Percentiles rank a stretch among this genome's conserved stretches.
These are phyloP conservation scores for Stichopus chloronotus DNA, from an alignment of 35 echinoderm and acorn worm species.

Conservation along the genomic window DNA sequence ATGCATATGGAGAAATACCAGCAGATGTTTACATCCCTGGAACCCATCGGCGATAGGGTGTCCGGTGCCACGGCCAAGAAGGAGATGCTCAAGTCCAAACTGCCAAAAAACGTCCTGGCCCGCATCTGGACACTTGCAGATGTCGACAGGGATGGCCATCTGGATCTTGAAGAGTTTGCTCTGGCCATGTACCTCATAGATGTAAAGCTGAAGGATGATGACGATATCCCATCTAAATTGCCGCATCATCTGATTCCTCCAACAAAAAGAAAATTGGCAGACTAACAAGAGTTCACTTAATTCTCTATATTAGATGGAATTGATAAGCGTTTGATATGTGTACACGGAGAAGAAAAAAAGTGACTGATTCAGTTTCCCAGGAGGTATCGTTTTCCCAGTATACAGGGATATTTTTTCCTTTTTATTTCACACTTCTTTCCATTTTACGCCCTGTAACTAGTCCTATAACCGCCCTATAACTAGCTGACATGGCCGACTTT, in stretches of 20 bases:
- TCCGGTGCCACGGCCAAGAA: slow-evolving; percentile 84
- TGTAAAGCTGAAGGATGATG: slow-evolving; percentile 73
- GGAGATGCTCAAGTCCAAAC: slow-evolving; percentile 87
- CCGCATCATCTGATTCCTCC: slow-evolving; percentile 84
- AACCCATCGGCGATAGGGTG: slow-evolving; percentile 71
- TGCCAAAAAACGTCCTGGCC: slow-evolving; percentile 83
- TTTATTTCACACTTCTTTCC: too few species aligned
- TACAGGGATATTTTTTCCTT: too few species aligned
- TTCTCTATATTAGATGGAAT: too few species aligned
- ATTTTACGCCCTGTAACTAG: too few species aligned
- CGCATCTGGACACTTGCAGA: slow-evolving; percentile 92
- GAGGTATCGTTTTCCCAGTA: not conserved
- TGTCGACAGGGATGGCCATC: slow-evolving; percentile 81
- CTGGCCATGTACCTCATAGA: slow-evolving; percentile 76
- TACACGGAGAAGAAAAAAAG: not conserved
- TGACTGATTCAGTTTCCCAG: not conserved
- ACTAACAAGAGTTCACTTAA: not conserved
- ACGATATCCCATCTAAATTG: slow-evolving; percentile 67
- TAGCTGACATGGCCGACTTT: too few species aligned
- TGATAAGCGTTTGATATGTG: too few species aligned
- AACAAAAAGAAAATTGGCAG: slow-evolving; percentile 73
- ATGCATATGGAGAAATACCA: slow-evolving; percentile 71
- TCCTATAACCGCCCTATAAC: too few species aligned
- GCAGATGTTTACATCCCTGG: slow-evolving; percentile 51
- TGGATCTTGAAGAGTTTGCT: slow-evolving; percentile 87